Conservation (phyloP, 2,113 vertebrate species). For the Mohoua ochrocephala region DNA sequence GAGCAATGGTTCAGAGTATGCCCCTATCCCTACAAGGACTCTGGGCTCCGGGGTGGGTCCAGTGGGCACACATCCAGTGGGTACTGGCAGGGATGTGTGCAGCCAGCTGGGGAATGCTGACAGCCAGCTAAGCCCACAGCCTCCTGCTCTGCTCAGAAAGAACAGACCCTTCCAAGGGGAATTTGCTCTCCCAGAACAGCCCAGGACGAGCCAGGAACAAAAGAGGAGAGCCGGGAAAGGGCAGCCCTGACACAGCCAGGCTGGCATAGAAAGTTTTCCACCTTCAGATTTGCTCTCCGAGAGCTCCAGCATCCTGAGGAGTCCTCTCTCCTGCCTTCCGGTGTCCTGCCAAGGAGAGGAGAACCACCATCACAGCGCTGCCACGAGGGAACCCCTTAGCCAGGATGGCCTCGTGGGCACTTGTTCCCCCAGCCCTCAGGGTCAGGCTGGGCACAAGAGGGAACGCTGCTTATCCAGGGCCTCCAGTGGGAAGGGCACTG, state of each 20-base stretch:
- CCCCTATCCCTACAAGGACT: not conserved
- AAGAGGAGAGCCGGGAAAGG: not conserved
- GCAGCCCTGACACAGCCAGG: not conserved
- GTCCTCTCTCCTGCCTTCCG: constrained; percentile 46
- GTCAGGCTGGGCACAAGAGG: not conserved
- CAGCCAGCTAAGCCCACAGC: not conserved
- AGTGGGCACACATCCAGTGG: not conserved
- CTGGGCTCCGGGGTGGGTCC: not conserved
- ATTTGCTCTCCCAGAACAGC: not conserved
- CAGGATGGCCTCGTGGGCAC: rapidly evolving
- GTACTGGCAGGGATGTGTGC: not conserved
- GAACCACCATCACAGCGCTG: not conserved
- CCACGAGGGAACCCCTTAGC: rapidly evolving
- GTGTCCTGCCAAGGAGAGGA: constrained; percentile 49
- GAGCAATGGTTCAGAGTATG: not conserved
- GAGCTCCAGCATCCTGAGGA: constrained; percentile 74
- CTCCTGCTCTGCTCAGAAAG: not conserved
- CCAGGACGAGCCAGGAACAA: rapidly evolving
- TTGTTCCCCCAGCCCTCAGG: rapidly evolving
- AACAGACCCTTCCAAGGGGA: not conserved
- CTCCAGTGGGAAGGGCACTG: not conserved
- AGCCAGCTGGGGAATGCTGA: not conserved
- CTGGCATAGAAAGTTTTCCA: constrained; percentile 15
- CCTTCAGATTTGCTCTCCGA: constrained; percentile 69
- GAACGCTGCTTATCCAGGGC: not conserved